Evolutionary conservation across 2,797 vertebrate genomes (phyloP).

Genomic region (Poeciliopsis infans): DNA sequence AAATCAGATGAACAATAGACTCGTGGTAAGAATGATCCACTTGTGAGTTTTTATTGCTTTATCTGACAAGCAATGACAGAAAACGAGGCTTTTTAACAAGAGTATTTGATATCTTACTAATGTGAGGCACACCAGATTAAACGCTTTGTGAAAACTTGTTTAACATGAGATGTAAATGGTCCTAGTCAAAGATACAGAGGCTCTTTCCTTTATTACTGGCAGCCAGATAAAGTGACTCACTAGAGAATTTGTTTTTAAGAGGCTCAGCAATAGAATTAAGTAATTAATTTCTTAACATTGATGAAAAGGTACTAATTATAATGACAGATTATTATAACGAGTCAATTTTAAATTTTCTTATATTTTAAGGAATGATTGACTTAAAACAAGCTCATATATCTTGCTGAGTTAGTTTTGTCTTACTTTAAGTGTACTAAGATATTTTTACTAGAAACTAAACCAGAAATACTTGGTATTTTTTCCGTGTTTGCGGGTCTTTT

Average conservation of each 20-base stretch:
- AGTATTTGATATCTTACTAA: neutral
- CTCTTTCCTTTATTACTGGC: neutral
- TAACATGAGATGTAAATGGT: neutral
- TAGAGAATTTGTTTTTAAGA: neutral
- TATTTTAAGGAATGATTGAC: no score
- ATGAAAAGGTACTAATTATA: no score
- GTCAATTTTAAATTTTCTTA: no score
- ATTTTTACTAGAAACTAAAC: no score
- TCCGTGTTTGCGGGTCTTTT: neutral
- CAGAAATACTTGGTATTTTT: neutral
- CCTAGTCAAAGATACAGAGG: neutral
- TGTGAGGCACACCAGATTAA: neutral
- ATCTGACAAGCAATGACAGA: neutral
- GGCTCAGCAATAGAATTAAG: neutral
- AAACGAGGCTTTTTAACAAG: neutral
- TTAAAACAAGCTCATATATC: no score
- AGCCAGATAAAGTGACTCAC: neutral
- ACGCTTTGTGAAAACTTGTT: neutral
- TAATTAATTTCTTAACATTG: no score
- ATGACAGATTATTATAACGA: no score
- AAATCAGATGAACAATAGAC: neutral
- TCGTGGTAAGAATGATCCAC: neutral
- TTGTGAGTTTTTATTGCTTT: neutral
- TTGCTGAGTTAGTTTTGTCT: no score
- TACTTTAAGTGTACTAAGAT: no score